Evolutionary conservation across 2,113 vertebrate species (phyloP).

Genomic region (Uropsilus gracilis): DNA sequence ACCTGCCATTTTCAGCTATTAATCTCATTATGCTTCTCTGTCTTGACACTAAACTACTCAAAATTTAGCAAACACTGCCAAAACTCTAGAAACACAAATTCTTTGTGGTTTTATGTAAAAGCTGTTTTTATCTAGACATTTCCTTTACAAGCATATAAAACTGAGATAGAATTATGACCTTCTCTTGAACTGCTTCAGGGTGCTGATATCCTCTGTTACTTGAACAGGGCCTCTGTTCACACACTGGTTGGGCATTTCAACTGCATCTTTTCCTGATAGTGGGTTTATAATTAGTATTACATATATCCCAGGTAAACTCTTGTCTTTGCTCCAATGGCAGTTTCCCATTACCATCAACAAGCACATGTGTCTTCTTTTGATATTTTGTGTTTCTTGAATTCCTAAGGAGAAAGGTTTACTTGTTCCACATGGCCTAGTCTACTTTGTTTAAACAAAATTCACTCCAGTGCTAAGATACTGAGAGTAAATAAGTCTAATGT

Average conservation of each 20-base stretch:
- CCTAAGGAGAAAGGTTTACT: background rate
- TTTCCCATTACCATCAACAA: background rate
- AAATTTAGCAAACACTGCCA: constrained; percentile 82
- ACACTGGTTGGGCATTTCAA: background rate
- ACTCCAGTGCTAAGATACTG: background rate
- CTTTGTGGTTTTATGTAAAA: constrained; percentile 81
- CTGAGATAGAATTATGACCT: constrained; percentile 76
- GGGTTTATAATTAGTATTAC: background rate
- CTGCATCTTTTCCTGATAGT: background rate
- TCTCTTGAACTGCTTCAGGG: constrained; percentile 71
- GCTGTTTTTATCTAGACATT: constrained; percentile 82
- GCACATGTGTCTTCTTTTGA: background rate
- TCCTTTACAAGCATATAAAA: constrained; percentile 79
- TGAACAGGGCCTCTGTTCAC: background rate
- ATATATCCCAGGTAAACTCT: background rate
- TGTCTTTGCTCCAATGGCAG: background rate
- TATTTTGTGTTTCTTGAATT: constrained; percentile 5
- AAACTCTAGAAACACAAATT: constrained; percentile 81
- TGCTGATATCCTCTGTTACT: constrained; percentile 49
- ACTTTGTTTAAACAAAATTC: constrained; percentile 27
- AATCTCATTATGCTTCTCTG: constrained; percentile 76
- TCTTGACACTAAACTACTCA: constrained; percentile 82
- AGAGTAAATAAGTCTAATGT: background rate
- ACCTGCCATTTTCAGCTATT: constrained; percentile 68
- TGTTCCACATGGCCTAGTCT: background rate